Base-by-base conservation (phyloP, 2,113 vertebrate genomes). In the Aleadryas rufinucha region DNA sequence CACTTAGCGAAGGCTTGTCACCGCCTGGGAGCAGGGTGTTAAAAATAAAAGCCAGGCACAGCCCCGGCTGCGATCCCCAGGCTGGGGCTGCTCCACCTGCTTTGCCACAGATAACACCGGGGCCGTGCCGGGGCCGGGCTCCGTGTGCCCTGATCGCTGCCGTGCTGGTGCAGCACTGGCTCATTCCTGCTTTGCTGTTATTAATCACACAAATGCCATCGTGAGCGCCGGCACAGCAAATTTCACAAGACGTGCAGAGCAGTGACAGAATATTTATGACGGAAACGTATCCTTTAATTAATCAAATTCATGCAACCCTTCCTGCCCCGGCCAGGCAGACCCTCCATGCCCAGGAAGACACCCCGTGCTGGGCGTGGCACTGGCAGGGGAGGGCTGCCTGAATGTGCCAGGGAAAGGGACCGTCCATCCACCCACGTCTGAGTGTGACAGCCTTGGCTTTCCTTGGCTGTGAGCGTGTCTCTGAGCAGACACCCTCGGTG, bases 1-100 rank as follows among this genome's bases (percentile, higher is more conserved):
- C 99, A 99, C 99, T 99, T 99, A 99, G 99, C 98, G 97, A 97
- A 96, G 98, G 98, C 98, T 98, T 99, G 98, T 99, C 99, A 99
- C 98, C 98, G 98, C 99, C 98, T 97, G 98, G 97, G 98, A 98
- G 98, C 98, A 72, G 97, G 98, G 98, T 98, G 98, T 98, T 98
- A 98, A 98, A 98, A 99, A 99, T 98, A 98, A 98, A 98, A 99
- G 98, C 98, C 98, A 98, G 98, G 98, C 97, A 5, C 39, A 47
- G 92, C 76, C 83, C 66, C 35, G 13, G 78, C 93, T 66, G 59
- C 13, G 1, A 90, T 83, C 60, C 76, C 84, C 5, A 21, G 0
- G 1, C 91, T 14, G 76, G 68, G 90, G 88, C 92, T 2, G 22
- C 94, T 93, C 89, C 93, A 94, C 95, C 95, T 94, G 93, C 91